Percentiles rank a stretch among this genome's conserved stretches.
Evolutionary conservation across 2,113 vertebrate genomes (phyloP).

Genomic region (Indicator indicator): DNA sequence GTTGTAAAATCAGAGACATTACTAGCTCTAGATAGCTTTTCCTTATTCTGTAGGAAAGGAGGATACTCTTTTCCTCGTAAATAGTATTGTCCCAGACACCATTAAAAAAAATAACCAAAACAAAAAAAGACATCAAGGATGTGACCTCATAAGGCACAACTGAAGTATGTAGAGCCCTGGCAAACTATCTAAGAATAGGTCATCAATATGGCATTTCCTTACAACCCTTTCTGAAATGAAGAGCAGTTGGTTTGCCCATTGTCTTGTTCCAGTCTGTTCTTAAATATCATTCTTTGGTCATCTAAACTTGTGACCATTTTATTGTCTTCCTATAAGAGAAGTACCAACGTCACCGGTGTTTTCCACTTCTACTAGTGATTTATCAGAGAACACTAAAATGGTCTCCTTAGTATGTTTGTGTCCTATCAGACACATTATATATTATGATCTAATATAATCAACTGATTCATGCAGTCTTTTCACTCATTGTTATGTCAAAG

Average conservation of each 20-base stretch:
- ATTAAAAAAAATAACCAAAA: background rate
- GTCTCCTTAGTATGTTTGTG: background rate
- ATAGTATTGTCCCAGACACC: background rate
- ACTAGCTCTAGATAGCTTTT: background rate
- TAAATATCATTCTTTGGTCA: background rate
- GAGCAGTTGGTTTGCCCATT: background rate
- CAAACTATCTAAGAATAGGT: background rate
- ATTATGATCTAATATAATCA: background rate
- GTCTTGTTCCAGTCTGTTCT: background rate
- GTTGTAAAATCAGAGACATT: background rate
- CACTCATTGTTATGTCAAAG: background rate
- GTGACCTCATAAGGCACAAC: constrained; percentile 15
- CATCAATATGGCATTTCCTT: constrained; percentile 44
- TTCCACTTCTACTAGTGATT: background rate
- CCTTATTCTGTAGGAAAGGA: background rate
- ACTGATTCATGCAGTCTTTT: background rate
- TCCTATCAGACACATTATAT: background rate
- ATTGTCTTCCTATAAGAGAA: background rate
- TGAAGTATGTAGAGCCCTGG: background rate
- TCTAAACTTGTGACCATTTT: background rate
- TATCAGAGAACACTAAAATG: background rate
- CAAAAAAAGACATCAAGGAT: constrained; percentile 7
- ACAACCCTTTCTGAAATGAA: background rate
- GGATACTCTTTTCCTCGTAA: constrained; percentile 3
- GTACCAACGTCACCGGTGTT: background rate